These are phyloP conservation scores for Chloroclystis v-ata DNA, from an alignment of 2,888 invertebrate genomes.

Conservation along the genomic window DNA sequence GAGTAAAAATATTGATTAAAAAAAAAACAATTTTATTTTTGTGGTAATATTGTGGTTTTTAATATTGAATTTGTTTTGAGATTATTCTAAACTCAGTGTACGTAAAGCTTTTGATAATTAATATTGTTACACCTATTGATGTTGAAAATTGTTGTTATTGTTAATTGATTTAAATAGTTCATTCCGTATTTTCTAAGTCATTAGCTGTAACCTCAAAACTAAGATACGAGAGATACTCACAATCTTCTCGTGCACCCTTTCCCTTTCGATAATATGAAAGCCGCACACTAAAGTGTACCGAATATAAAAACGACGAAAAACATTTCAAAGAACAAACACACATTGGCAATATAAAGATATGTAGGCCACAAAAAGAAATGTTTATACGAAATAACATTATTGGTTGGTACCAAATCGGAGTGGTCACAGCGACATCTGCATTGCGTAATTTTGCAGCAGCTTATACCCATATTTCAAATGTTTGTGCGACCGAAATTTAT, in stretches of 20 bases:
- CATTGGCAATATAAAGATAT: conserved; percentile 19
- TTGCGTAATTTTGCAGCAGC: conserved; percentile 37
- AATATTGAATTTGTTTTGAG: too few relatives aligned
- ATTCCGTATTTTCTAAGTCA: too few relatives aligned
- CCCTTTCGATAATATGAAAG: neutral
- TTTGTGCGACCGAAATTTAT: conserved; percentile 18
- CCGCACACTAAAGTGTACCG: conserved; percentile 4
- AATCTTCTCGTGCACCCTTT: neutral
- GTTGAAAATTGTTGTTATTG: too few relatives aligned
- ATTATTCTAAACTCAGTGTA: too few relatives aligned
- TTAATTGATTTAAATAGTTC: too few relatives aligned
- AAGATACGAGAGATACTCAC: neutral
- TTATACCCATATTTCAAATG: conserved; percentile 23
- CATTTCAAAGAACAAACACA: conserved; percentile 18
- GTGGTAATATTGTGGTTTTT: too few relatives aligned
- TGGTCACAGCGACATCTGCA: conserved; percentile 40
- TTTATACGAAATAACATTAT: conserved; percentile 22
- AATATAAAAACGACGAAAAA: conserved; percentile 13
- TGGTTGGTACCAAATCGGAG: conserved; percentile 26
- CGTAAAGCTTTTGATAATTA: too few relatives aligned
- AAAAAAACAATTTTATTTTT: too few relatives aligned
- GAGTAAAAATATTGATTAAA: too few relatives aligned
- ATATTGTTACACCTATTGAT: too few relatives aligned
- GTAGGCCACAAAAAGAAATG: conserved; percentile 21
- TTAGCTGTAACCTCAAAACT: neutral